These are phyloP conservation scores for Sepioteuthis lessoniana DNA, from an alignment of 2,888 invertebrate genomes.

Conservation along the genomic window DNA sequence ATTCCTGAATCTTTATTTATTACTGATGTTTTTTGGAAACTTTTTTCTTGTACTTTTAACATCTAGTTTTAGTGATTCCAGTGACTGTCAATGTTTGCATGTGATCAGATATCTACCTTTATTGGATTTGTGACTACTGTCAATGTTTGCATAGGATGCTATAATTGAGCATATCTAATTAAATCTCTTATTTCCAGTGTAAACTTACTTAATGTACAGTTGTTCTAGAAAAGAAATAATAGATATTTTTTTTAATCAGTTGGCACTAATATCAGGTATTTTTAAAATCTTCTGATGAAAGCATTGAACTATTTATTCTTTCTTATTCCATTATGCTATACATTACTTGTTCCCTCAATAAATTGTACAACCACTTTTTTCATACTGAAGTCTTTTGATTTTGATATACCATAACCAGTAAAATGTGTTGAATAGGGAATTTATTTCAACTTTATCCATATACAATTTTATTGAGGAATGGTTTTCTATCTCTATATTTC, in stretches of 20 bases:
- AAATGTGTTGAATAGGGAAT: background rate
- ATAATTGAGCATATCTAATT: too few species aligned
- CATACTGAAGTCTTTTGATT: background rate
- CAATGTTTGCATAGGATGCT: too few species aligned
- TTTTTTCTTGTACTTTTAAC: too few species aligned
- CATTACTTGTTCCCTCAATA: background rate
- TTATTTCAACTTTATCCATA: background rate
- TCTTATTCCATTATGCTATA: background rate
- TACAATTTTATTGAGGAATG: background rate
- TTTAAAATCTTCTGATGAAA: background rate
- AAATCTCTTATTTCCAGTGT: background rate
- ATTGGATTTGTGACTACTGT: too few species aligned
- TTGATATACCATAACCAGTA: background rate
- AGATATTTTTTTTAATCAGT: background rate
- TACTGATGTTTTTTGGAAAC: too few species aligned
- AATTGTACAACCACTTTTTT: background rate
- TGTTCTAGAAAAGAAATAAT: background rate
- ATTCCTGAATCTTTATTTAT: too few species aligned
- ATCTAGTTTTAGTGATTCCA: too few species aligned
- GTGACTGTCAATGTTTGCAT: too few species aligned
- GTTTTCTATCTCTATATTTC: background rate
- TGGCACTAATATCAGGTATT: background rate
- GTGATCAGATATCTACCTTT: too few species aligned
- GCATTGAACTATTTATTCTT: background rate
- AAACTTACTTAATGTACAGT: background rate